These are phyloP conservation scores for Pelodytes ibericus DNA, from an alignment of 2,797 vertebrate species.

Conservation along the genomic window DNA sequence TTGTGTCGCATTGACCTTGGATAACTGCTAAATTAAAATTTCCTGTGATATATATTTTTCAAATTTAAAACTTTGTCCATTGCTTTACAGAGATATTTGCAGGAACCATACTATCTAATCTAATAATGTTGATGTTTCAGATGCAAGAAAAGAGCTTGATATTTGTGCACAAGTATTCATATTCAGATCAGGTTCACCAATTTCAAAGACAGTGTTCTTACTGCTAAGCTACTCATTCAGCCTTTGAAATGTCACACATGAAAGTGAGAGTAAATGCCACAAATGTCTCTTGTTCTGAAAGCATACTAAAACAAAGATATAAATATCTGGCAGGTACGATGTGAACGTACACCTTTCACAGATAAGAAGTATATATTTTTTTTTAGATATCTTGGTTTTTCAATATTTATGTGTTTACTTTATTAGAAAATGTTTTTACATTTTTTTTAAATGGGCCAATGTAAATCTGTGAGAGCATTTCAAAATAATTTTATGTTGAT, in stretches of 20 bases:
- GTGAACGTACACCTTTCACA: not conserved
- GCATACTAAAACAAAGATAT: not conserved
- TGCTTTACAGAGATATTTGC: not conserved
- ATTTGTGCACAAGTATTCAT: slow-evolving; percentile 9
- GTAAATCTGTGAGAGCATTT: too few species aligned
- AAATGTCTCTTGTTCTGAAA: not conserved
- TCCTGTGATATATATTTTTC: not conserved
- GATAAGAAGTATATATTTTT: too few species aligned
- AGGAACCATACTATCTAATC: not conserved
- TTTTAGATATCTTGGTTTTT: not conserved
- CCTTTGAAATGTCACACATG: slow-evolving; percentile 12
- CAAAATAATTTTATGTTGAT: too few species aligned
- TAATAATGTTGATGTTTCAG: not conserved
- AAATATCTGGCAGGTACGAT: not conserved
- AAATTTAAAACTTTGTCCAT: not conserved
- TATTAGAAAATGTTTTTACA: not conserved
- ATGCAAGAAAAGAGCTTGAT: slow-evolving; percentile 5
- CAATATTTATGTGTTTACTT: too few species aligned
- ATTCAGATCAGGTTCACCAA: slow-evolving; percentile 21
- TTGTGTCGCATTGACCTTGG: too few species aligned
- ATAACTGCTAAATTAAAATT: not conserved
- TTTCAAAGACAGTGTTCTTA: slow-evolving; percentile 5
- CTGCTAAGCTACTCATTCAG: slow-evolving; percentile 2
- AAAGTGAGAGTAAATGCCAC: not conserved
- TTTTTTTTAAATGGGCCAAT: too few species aligned